Evolutionary conservation across 2,113 vertebrate species (phyloP).

Genomic region (Pseudorasbora parva): DNA sequence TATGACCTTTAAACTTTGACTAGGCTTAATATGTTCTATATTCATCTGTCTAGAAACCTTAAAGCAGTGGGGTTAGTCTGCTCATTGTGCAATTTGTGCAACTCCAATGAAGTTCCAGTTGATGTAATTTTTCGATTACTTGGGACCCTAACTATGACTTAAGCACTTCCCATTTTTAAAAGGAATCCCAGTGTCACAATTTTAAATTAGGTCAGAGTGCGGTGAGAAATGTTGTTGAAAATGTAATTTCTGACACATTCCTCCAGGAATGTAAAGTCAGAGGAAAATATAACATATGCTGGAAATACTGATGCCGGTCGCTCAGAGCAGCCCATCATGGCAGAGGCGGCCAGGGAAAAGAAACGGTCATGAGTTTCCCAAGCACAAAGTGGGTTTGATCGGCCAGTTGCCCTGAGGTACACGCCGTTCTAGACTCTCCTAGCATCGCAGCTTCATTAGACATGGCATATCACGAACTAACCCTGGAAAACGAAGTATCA

Average conservation of each 20-base stretch:
- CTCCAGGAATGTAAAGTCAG: slow-evolving; percentile 31
- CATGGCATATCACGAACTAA: slow-evolving; percentile 52
- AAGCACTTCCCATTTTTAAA: not conserved
- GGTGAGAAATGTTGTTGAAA: slow-evolving; percentile 22
- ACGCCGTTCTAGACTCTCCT: slow-evolving; percentile 44
- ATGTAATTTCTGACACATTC: slow-evolving; percentile 24
- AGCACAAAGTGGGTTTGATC: not conserved
- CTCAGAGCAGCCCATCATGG: not conserved
- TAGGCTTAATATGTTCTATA: too few species aligned
- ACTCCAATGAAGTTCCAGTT: too few species aligned
- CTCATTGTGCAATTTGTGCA: too few species aligned
- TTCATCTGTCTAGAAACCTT: too few species aligned
- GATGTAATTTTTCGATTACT: too few species aligned
- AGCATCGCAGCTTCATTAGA: slow-evolving; percentile 46
- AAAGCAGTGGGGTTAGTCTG: too few species aligned
- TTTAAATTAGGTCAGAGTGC: slow-evolving; percentile 8
- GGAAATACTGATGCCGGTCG: slow-evolving; percentile 31
- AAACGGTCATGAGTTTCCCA: slow-evolving; percentile 19
- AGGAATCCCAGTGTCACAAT: not conserved
- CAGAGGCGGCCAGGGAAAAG: not conserved
- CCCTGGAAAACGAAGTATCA: slow-evolving; percentile 49
- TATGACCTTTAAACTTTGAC: too few species aligned
- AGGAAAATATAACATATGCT: slow-evolving; percentile 35
- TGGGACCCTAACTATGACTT: too few species aligned
- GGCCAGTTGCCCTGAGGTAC: slow-evolving; percentile 5